Conservation (phyloP, 2,797 vertebrate species). For the Pseudochromis fuscus region DNA sequence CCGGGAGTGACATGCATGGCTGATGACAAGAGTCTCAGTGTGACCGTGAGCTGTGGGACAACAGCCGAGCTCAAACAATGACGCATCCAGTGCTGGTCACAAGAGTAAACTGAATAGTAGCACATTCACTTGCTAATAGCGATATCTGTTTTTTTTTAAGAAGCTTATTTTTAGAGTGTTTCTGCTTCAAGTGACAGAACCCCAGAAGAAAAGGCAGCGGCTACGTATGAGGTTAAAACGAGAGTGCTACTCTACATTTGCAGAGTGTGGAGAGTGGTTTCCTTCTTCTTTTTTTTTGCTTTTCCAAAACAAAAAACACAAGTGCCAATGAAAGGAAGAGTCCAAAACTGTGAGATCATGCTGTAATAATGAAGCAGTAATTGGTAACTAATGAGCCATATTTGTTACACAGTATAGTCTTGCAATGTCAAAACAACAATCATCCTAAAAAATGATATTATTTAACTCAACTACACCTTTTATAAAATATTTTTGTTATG, state of each 20-base stretch:
- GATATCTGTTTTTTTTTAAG: constrained; percentile 2
- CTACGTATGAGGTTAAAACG: background rate
- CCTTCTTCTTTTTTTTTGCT: background rate
- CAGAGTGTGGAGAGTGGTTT: background rate
- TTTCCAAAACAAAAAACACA: background rate
- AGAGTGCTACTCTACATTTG: background rate
- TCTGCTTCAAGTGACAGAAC: constrained; percentile 10
- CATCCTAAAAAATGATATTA: too few relatives aligned
- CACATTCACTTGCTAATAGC: constrained; percentile 14
- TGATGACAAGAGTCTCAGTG: constrained; percentile 60
- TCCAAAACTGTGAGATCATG: too few relatives aligned
- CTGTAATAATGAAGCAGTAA: too few relatives aligned
- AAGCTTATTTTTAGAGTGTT: constrained; percentile 31
- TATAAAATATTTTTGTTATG: too few relatives aligned
- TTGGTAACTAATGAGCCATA: too few relatives aligned
- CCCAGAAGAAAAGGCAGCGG: background rate
- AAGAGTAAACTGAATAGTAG: constrained; percentile 19
- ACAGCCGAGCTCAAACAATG: constrained; percentile 39
- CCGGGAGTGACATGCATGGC: constrained; percentile 71
- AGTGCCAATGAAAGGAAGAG: too few relatives aligned
- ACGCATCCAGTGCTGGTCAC: constrained; percentile 31
- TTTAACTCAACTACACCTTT: too few relatives aligned
- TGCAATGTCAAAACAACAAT: too few relatives aligned
- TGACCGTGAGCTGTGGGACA: constrained; percentile 49
- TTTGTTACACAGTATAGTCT: too few relatives aligned